Conservation (phyloP, 1,140 invertebrate genomes). For the Danaus melanippus region DNA sequence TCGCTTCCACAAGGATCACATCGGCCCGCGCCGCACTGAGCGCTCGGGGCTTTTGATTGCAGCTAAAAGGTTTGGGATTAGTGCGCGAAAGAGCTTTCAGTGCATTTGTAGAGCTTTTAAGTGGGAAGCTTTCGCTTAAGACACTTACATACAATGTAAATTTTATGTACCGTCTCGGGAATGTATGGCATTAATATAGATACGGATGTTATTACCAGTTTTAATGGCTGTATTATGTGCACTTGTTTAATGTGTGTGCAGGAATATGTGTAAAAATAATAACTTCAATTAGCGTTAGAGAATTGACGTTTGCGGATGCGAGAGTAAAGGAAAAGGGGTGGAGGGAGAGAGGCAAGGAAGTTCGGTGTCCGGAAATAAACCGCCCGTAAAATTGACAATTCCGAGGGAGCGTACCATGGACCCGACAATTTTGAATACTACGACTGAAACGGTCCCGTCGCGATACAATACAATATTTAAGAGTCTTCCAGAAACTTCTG, state of each 20-base stretch:
- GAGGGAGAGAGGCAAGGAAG: slow-evolving; percentile 53
- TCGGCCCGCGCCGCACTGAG: slow-evolving; percentile 42
- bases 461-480: slow-evolving; percentile 22
- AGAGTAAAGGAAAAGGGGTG: slow-evolving; percentile 29
- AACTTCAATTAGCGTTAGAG: slow-evolving; percentile 14
- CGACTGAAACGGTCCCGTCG: slow-evolving; percentile 16
- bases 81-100: slow-evolving; percentile 72
- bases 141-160: slow-evolving; percentile 72
- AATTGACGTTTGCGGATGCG: slow-evolving; percentile 21
- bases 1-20: slow-evolving; percentile 69
- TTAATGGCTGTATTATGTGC: neutral
- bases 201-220: slow-evolving; percentile 20
- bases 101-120: slow-evolving; percentile 73
- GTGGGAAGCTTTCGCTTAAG: slow-evolving; percentile 72
- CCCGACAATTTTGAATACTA: slow-evolving; percentile 52
- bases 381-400: slow-evolving; percentile 77
- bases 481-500: slow-evolving; percentile 24
- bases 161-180: slow-evolving; percentile 58
- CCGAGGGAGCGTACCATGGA: slow-evolving; percentile 60
- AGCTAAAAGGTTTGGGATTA: slow-evolving; percentile 73
- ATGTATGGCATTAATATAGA: slow-evolving; percentile 40
- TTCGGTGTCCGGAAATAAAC: slow-evolving; percentile 73
- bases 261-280: slow-evolving; percentile 12
- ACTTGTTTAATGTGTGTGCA: neutral
- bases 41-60: slow-evolving; percentile 70